These are phyloP conservation scores for Drosophila testacea DNA, from an alignment of 2,888 invertebrate genomes.

Conservation along the genomic window DNA sequence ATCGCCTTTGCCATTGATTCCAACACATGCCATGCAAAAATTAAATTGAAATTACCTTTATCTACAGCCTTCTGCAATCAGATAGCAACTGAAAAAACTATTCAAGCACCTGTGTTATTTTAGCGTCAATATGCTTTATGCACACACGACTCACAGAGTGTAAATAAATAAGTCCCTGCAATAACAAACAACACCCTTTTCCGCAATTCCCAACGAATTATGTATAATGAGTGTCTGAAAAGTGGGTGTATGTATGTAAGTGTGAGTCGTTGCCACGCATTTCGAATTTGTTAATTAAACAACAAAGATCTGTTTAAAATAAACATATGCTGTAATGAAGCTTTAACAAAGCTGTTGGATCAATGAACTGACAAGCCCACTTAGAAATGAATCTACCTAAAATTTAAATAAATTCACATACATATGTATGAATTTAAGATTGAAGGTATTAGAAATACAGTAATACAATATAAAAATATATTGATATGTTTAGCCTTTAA, in stretches of 20 bases:
- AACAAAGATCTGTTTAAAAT: constrained; percentile 20
- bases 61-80: constrained; percentile 31
- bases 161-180: constrained; percentile 45
- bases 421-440: too few relatives aligned
- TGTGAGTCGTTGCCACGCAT: not conserved
- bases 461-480: too few relatives aligned
- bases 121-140: constrained; percentile 55
- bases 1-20: constrained; percentile 51
- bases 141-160: constrained; percentile 38
- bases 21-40: constrained; percentile 45
- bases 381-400: not conserved
- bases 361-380: constrained; percentile 45
- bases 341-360: constrained; percentile 14
- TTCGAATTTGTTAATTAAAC: constrained; percentile 25
- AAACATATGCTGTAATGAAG: constrained; percentile 35
- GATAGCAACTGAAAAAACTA: constrained; percentile 26
- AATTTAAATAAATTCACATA: too few relatives aligned
- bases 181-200: constrained; percentile 28
- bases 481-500: too few relatives aligned
- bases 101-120: constrained; percentile 64
- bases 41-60: constrained; percentile 44
- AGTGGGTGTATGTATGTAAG: not conserved
- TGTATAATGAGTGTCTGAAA: constrained; percentile 1
- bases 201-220: constrained; percentile 6
- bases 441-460: too few relatives aligned